Percentiles rank a stretch among this genome's conserved stretches.
phyloP scores from a whole-genome alignment of 2,888 invertebrate genomes.

The Gibbula magus region DNA sequence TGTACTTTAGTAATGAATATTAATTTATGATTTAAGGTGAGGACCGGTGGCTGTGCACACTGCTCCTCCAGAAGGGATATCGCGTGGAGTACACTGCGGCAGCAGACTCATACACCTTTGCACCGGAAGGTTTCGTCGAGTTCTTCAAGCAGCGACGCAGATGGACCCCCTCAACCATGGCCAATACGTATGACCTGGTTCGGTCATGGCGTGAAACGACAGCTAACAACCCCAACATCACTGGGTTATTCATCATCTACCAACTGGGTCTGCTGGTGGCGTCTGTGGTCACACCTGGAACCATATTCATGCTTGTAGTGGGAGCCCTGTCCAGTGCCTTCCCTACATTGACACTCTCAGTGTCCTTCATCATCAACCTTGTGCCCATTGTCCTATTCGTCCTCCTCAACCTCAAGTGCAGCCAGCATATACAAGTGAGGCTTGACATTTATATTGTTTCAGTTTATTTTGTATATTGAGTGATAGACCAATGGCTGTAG shows the following conservation, averaged over 20 bases:
- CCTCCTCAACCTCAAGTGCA: constrained; percentile 56
- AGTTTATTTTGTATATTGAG: too few species aligned
- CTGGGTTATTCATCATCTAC: constrained; percentile 64
- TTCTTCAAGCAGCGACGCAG: constrained; percentile 98
- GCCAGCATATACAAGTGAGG: constrained; percentile 80
- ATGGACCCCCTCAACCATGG: constrained; percentile 99
- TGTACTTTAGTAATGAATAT: not conserved
- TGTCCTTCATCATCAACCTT: constrained; percentile 77
- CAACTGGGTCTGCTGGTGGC: constrained; percentile 60
- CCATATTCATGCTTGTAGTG: constrained; percentile 82
- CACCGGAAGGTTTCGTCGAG: constrained; percentile 83
- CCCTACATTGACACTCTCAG: constrained; percentile 72
- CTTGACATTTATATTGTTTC: too few species aligned
- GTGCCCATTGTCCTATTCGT: constrained; percentile 62
- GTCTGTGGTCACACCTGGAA: constrained; percentile 89
- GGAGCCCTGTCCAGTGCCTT: constrained; percentile 51
- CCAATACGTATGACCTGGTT: constrained; percentile 95
- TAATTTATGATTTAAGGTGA: constrained; percentile 80
- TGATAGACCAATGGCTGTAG: too few species aligned
- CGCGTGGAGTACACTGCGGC: constrained; percentile 98
- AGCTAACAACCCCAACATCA: constrained; percentile 63
- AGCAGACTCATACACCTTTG: constrained; percentile 97
- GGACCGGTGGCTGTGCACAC: constrained; percentile 98
- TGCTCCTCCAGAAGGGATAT: constrained; percentile 95
- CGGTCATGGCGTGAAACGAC: constrained; percentile 60